phyloP scores from a whole-genome alignment of 2,113 vertebrate genomes.

The Rafetus swinhoei region DNA sequence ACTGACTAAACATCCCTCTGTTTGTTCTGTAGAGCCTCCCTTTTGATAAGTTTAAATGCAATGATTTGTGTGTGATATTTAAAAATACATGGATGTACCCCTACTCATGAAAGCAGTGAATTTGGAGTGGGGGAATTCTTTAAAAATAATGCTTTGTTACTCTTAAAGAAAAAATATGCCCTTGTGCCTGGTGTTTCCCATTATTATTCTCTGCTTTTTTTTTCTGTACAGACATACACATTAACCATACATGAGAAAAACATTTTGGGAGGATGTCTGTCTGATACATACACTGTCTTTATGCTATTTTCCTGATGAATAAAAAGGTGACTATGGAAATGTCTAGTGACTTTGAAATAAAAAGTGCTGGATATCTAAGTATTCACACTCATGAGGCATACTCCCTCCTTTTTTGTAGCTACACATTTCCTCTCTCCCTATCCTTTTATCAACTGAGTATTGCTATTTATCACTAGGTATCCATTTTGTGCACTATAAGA shows the following conservation, averaged over 20 bases:
- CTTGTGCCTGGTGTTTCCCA: slow-evolving; percentile 15
- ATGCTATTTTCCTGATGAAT: slow-evolving; percentile 36
- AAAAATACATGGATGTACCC: not conserved
- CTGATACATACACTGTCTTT: slow-evolving; percentile 38
- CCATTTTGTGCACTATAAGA: not conserved
- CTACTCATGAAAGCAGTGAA: not conserved
- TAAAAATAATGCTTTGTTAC: not conserved
- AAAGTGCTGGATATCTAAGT: slow-evolving; percentile 36
- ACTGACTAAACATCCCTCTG: not conserved
- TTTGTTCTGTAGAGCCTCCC: not conserved
- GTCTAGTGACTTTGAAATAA: slow-evolving; percentile 41
- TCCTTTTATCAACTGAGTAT: slow-evolving; percentile 1
- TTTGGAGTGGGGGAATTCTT: not conserved
- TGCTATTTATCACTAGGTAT: slow-evolving; percentile 21
- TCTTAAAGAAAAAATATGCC: slow-evolving; percentile 22
- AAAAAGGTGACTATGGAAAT: slow-evolving; percentile 22
- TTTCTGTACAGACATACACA: not conserved
- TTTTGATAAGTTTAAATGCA: slow-evolving; percentile 11
- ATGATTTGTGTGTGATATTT: not conserved
- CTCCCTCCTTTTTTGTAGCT: slow-evolving; percentile 16
- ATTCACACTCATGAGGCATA: slow-evolving; percentile 9
- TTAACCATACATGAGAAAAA: not conserved
- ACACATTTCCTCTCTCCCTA: slow-evolving; percentile 2
- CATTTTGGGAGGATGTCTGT: slow-evolving; percentile 42
- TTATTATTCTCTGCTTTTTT: not conserved